Conservation (phyloP, 1,140 invertebrate genomes). For the Capitella teleta region DNA sequence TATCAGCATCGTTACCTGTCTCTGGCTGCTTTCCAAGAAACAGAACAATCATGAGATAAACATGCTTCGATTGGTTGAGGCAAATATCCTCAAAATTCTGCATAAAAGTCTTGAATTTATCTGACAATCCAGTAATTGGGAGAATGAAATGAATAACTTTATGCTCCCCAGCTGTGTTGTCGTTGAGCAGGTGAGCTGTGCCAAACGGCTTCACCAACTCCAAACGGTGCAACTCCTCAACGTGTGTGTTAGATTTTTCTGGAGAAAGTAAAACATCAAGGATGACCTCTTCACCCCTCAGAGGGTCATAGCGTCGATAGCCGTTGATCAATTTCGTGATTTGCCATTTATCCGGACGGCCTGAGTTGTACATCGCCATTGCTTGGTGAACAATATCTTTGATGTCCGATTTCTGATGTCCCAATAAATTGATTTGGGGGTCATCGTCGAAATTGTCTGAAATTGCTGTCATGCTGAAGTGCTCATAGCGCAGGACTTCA, state of each 20-base stretch:
- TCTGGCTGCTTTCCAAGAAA: slow-evolving; percentile 42
- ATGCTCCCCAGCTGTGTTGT: neutral
- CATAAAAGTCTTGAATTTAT: slow-evolving; percentile 74
- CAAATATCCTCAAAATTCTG: slow-evolving; percentile 71
- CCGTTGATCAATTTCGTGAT: slow-evolving; percentile 6
- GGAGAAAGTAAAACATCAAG: neutral
- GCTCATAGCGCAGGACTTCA: slow-evolving; percentile 1
- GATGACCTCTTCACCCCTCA: slow-evolving; percentile 7
- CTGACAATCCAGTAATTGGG: slow-evolving; percentile 69
- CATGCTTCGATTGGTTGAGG: slow-evolving; percentile 53
- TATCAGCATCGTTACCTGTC: neutral
- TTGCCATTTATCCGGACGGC: neutral
- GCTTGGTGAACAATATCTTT: slow-evolving; percentile 1
- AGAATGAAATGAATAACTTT: slow-evolving; percentile 63
- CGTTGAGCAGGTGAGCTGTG: neutral
- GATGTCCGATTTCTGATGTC: slow-evolving; percentile 5
- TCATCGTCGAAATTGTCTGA: neutral
- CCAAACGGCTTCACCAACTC: slow-evolving; percentile 6
- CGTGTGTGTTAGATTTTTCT: neutral
- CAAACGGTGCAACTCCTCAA: slow-evolving; percentile 1
- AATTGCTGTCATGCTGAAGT: neutral
- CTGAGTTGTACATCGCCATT: neutral
- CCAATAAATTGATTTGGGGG: neutral
- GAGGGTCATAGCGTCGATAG: slow-evolving; percentile 7
- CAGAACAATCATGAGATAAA: slow-evolving; percentile 64